phyloP scores from a whole-genome alignment of 2,888 invertebrate genomes.

The Oscheius sp. region DNA sequence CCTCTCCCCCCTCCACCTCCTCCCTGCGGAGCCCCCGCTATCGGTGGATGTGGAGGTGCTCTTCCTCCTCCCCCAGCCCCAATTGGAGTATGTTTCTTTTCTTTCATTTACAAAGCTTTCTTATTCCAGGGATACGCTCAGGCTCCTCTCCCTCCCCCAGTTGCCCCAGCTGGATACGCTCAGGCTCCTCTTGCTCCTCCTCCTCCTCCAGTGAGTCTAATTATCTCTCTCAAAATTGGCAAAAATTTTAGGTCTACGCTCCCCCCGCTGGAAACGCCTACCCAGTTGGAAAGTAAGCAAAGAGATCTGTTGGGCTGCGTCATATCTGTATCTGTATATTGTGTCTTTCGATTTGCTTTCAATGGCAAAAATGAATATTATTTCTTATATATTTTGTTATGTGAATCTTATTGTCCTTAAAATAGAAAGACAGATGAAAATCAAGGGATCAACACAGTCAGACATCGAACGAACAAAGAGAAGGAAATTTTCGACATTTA shows the following conservation, averaged over 20 bases:
- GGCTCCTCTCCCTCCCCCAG: conserved; percentile 21
- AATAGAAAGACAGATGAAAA: too few species aligned
- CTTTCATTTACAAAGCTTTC: background rate
- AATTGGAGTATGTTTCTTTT: background rate
- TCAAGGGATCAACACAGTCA: too few species aligned
- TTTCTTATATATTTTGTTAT: too few species aligned
- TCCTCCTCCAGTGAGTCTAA: conserved; percentile 1
- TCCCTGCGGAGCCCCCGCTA: background rate
- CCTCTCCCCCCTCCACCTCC: background rate
- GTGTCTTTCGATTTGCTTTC: background rate
- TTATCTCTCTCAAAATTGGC: too few species aligned
- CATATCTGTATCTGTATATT: conserved; percentile 30
- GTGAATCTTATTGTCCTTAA: too few species aligned
- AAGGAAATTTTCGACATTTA: too few species aligned
- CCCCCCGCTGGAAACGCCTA: conserved; percentile 36
- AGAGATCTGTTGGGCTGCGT: background rate
- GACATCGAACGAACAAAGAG: too few species aligned
- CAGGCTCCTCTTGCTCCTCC: conserved; percentile 29
- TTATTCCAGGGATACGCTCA: conserved; percentile 15
- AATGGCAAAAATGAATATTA: background rate
- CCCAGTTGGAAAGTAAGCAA: conserved; percentile 20
- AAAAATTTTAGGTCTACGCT: conserved; percentile 28
- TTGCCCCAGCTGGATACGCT: conserved; percentile 34
- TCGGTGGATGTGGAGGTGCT: conserved; percentile 8
- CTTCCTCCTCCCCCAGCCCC: background rate